Evolutionary conservation across 2,888 invertebrate species (phyloP).

Genomic region (Thereva unica): DNA sequence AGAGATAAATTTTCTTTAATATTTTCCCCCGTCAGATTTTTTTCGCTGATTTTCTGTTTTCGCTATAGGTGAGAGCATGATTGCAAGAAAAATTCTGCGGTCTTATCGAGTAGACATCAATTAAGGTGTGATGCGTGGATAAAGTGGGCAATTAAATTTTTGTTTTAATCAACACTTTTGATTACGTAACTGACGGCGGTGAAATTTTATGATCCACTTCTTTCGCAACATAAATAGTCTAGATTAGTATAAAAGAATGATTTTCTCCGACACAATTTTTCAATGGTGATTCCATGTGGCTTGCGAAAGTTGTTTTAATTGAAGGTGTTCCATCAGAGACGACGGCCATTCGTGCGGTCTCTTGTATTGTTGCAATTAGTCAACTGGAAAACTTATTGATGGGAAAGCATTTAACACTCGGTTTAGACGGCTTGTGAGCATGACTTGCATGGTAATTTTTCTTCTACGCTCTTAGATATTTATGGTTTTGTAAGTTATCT

Average conservation of each 20-base stretch:
- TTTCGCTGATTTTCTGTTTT: too few species aligned
- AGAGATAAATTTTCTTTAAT: neutral
- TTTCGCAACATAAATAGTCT: constrained; percentile 2
- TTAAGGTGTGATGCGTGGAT: neutral
- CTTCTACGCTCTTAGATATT: neutral
- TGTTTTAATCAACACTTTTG: constrained; percentile 11
- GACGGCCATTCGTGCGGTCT: neutral
- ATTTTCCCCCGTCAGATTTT: neutral
- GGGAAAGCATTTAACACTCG: constrained; percentile 21
- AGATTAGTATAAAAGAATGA: neutral
- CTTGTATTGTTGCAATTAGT: too few species aligned
- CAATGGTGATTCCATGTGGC: constrained; percentile 11
- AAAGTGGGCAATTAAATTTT: constrained; percentile 13
- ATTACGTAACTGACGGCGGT: neutral
- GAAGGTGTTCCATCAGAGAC: constrained; percentile 2
- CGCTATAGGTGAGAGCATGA: too few species aligned
- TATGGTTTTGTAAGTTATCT: neutral
- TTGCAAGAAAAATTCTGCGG: too few species aligned
- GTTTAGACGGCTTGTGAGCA: neutral
- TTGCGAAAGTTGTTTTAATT: constrained; percentile 28
- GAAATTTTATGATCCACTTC: constrained; percentile 26
- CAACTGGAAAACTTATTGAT: neutral
- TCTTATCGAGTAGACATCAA: too few species aligned
- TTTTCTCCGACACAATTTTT: constrained; percentile 16
- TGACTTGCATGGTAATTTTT: neutral